Base-by-base conservation (phyloP, 1,140 invertebrate species). In the Drosophila neocordata region DNA sequence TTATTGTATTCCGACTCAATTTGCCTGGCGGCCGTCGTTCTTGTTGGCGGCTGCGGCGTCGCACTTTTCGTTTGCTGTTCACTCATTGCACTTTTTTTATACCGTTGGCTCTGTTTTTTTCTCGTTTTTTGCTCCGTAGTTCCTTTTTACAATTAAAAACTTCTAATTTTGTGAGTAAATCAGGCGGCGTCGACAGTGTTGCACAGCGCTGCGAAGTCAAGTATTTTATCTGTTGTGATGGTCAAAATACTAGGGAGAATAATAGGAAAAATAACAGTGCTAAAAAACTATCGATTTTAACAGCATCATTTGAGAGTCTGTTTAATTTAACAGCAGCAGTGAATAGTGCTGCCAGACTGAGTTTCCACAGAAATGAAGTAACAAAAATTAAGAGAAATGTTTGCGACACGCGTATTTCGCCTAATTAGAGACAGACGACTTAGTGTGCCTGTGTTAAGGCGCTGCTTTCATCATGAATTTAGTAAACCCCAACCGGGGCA, bases 1-100 rank as follows among this genome's bases (percentile, higher is more conserved):
- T 92, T 93, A 69, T 93, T 92, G 90, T 94, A 96, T 92, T 96
- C 95, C 4, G 93, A 92, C 92, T 95, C 95, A 67, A 96, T 83
- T n/a, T 70, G 64, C 48, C 66, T 72, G 38, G 84, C 80, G 48
- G 65, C 38, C 37, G 53, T 22, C 31, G 20, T 64, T 65, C 61
- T 64, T 41, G 24, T 69, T 55, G 72, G 31, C 73, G 38, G 15
- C 13, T 62, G 34, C 31, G 69, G 37, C 66, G 66, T 64, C 44
- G 38, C 55, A 38, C 65, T 61, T 62, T 48, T 48, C 9, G 72
- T 68, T 67, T 60, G 53, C 22, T 73, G 69, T 48, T 87, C 82
- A 78, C 83, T 85, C 82, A 85, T 85, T 72, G 70, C 65, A 52
- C 78, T 78, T 78, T 69, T 37, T 24, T 44, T 59, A 34, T 22